Evolutionary conservation across 1,140 invertebrate species (phyloP).

Genomic region (Drosophila mojavensis): DNA sequence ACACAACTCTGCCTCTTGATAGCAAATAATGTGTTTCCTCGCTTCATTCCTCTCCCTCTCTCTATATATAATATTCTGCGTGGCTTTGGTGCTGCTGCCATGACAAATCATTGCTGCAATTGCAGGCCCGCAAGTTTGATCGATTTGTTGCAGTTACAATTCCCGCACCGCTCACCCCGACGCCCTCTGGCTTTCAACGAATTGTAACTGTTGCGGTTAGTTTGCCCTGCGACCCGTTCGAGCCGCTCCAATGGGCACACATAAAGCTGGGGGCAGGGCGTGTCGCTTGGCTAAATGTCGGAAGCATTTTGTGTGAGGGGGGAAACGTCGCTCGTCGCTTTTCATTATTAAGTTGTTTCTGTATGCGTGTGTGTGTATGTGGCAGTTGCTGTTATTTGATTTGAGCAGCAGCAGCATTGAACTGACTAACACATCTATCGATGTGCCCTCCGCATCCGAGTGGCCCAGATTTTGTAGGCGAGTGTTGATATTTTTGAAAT

Average conservation of each 20-base stretch:
- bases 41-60: not conserved
- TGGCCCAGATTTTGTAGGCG: constrained; percentile 14
- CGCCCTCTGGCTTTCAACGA: constrained; percentile 34
- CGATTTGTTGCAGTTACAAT: constrained; percentile 41
- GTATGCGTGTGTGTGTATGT: not conserved
- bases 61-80: not conserved
- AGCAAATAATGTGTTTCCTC: not conserved
- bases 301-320: constrained; percentile 19
- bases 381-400: constrained; percentile 17
- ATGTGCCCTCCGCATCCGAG: constrained; percentile 8
- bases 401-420: constrained; percentile 11
- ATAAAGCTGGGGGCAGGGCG: constrained; percentile 47
- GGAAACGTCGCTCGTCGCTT: constrained; percentile 40
- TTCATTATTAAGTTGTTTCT: constrained; percentile 34
- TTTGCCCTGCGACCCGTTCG: constrained; percentile 23
- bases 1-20: not conserved
- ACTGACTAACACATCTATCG: constrained; percentile 10
- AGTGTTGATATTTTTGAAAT: constrained; percentile 18
- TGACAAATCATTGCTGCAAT: constrained; percentile 64
- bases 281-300: constrained; percentile 31
- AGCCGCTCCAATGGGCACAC: constrained; percentile 38
- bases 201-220: constrained; percentile 72
- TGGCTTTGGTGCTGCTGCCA: constrained; percentile 31
- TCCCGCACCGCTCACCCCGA: not conserved
- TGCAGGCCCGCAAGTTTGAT: constrained; percentile 39